phyloP scores from a whole-genome alignment of 2,797 vertebrate genomes.

The Falco cherrug region DNA sequence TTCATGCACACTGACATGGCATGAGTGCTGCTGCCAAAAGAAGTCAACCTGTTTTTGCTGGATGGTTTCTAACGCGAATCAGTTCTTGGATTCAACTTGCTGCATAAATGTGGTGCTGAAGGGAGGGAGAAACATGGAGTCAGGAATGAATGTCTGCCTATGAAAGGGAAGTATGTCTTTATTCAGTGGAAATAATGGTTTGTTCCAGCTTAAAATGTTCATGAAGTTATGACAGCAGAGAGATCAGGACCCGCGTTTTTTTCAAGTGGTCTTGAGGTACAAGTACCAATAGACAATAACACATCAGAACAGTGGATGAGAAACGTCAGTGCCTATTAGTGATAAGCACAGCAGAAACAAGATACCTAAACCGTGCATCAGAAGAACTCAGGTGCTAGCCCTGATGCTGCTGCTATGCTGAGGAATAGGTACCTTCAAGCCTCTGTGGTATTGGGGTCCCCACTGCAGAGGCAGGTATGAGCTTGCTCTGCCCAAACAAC shows the following conservation, averaged over 20 bases:
- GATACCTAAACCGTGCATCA: neutral
- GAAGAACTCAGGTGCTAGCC: neutral
- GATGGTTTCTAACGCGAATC: neutral
- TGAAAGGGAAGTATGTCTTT: neutral
- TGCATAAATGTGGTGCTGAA: neutral
- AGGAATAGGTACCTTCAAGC: neutral
- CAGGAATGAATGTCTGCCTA: neutral
- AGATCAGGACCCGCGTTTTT: neutral
- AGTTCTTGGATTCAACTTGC: neutral
- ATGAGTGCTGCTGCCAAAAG: neutral
- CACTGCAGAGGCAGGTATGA: neutral
- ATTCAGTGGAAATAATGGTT: neutral
- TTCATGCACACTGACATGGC: neutral
- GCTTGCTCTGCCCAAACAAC: neutral
- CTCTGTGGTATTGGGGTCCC: fast-evolving
- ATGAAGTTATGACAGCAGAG: neutral
- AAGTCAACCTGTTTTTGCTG: neutral
- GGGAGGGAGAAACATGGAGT: neutral
- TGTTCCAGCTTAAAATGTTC: neutral
- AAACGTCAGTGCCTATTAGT: neutral
- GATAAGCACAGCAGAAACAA: neutral
- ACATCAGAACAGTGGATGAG: neutral
- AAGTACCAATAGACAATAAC: neutral
- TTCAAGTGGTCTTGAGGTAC: neutral
- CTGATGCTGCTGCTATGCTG: neutral